Evolutionary conservation across 2,797 vertebrate species (phyloP).

Genomic region (Mus minutoides): DNA sequence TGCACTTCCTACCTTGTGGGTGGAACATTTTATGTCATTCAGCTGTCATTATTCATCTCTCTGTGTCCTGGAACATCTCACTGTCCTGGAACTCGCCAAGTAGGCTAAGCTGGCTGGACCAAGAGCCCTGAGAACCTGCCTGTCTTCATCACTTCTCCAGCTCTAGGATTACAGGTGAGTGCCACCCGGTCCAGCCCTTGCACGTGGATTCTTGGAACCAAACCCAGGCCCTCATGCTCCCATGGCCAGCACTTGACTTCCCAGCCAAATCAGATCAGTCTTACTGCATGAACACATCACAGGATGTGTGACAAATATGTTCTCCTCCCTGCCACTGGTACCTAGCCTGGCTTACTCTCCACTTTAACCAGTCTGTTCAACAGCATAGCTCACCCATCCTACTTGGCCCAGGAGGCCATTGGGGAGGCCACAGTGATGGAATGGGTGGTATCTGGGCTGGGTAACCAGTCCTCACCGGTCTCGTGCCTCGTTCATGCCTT

Average conservation of each 20-base stretch:
- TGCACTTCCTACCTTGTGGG: background rate
- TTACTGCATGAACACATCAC: background rate
- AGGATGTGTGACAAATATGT: background rate
- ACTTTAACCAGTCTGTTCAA: background rate
- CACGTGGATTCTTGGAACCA: background rate
- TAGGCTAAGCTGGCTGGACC: background rate
- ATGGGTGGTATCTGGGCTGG: rapidly evolving
- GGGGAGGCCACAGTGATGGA: background rate
- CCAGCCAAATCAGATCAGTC: background rate
- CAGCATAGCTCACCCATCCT: background rate
- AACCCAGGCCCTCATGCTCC: background rate
- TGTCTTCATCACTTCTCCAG: background rate
- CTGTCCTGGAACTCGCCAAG: background rate
- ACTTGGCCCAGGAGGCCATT: background rate
- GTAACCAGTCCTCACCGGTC: background rate
- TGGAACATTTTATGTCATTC: background rate
- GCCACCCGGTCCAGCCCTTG: background rate
- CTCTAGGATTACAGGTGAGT: background rate
- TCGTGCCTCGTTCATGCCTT: background rate
- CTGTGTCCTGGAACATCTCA: background rate
- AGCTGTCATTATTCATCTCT: background rate
- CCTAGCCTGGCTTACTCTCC: slow-evolving; percentile 7
- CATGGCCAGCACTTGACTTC: background rate
- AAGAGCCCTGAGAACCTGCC: background rate
- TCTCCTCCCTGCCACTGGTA: background rate